These are phyloP conservation scores for Hypsopygia costalis DNA, from an alignment of 2,888 invertebrate genomes.

Conservation along the genomic window DNA sequence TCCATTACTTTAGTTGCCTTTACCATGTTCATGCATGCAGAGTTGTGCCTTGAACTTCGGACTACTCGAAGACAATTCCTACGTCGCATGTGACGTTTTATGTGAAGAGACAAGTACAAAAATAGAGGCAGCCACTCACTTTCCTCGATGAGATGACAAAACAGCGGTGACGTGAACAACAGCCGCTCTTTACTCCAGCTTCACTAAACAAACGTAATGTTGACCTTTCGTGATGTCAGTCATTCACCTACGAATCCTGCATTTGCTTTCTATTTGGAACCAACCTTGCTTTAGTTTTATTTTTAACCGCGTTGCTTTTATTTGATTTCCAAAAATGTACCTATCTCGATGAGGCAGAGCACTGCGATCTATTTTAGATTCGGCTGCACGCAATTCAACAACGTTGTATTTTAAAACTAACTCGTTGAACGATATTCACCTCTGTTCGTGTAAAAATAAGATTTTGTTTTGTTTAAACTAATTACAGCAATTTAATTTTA, in stretches of 20 bases:
- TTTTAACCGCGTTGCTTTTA: constrained; percentile 61
- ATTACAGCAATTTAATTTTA: constrained; percentile 12
- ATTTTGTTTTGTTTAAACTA: constrained; percentile 31
- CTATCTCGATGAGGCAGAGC: constrained; percentile 62
- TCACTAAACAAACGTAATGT: constrained; percentile 33
- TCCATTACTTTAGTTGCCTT: background rate
- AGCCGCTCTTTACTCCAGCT: constrained; percentile 6
- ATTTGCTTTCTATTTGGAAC: constrained; percentile 47
- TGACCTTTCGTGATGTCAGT: constrained; percentile 39
- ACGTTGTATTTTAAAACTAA: constrained; percentile 48
- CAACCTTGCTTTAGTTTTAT: constrained; percentile 62
- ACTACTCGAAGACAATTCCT: background rate
- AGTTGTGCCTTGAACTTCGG: too few relatives aligned
- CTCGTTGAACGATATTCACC: constrained; percentile 44
- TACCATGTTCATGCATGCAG: too few relatives aligned
- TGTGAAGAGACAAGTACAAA: constrained; percentile 1
- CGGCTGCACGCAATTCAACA: constrained; percentile 47
- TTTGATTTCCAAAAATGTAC: constrained; percentile 79
- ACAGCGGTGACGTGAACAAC: background rate
- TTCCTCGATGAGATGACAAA: constrained; percentile 6
- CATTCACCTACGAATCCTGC: constrained; percentile 27
- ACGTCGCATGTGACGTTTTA: constrained; percentile 2
- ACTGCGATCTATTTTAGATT: constrained; percentile 65
- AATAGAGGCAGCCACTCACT: constrained; percentile 5
- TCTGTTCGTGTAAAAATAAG: constrained; percentile 31